Conservation (phyloP, 2,113 vertebrate genomes). For the Jacana jacana region DNA sequence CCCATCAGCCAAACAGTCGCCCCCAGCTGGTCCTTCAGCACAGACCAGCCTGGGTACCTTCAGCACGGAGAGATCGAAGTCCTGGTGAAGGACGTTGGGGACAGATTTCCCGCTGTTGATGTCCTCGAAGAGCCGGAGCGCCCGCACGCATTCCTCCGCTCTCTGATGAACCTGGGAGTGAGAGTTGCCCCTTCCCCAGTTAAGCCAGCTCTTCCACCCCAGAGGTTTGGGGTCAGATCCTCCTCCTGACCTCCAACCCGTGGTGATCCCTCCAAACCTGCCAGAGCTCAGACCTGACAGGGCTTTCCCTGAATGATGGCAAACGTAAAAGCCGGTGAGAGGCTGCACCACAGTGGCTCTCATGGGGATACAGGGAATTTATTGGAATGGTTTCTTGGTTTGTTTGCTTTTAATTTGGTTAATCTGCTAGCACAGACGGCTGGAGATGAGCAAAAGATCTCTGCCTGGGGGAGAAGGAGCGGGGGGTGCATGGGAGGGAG, state of each 20-base stretch:
- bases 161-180: slow-evolving; percentile 71
- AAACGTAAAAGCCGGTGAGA: neutral
- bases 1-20: neutral
- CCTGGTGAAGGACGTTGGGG: slow-evolving; percentile 40
- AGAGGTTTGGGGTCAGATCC: fast-evolving
- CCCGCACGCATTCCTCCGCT: slow-evolving; percentile 66
- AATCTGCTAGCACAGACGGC: neutral
- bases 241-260: fast-evolving
- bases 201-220: neutral
- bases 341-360: neutral
- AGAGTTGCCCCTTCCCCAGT: neutral
- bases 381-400: neutral
- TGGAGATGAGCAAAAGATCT: neutral
- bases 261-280: fast-evolving
- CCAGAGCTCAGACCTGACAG: fast-evolving
- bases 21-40: neutral
- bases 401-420: neutral
- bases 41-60: slow-evolving; percentile 57
- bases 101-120: neutral
- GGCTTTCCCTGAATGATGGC: neutral
- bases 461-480: neutral
- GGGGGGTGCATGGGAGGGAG: neutral
- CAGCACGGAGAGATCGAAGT: slow-evolving; percentile 64
- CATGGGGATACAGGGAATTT: fast-evolving
- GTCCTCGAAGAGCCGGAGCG: slow-evolving; percentile 59